Evolutionary conservation across 2,113 vertebrate species (phyloP).

Genomic region (Electrona antarctica): DNA sequence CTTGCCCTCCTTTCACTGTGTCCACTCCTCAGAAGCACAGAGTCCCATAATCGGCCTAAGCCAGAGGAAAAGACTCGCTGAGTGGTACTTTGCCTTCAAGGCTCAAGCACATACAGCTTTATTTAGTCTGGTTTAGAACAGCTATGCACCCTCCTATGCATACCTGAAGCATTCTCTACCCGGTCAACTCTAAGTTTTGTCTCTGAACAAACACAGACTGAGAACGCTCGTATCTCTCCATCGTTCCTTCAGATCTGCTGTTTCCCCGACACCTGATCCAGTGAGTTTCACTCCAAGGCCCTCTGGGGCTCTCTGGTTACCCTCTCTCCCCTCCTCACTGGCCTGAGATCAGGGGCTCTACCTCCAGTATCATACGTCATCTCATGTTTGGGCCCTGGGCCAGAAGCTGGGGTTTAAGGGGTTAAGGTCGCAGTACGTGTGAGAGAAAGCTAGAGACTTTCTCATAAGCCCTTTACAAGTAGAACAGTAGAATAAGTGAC

Average conservation of each 20-base stretch:
- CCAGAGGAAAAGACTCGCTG: not conserved
- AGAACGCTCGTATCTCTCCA: conserved; percentile 28
- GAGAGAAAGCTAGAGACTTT: conserved; percentile 34
- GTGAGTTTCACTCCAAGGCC: conserved; percentile 44
- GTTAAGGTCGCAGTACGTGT: conserved; percentile 1
- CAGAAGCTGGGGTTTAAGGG: conserved; percentile 28
- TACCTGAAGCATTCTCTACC: conserved; percentile 6
- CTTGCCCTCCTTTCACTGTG: conserved; percentile 3
- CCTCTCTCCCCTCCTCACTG: not conserved
- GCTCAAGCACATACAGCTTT: not conserved
- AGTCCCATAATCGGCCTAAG: not conserved
- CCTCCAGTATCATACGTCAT: not conserved
- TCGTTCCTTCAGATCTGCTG: conserved; percentile 24
- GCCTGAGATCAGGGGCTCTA: conserved; percentile 21
- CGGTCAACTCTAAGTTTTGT: not conserved
- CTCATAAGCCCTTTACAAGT: conserved; percentile 44
- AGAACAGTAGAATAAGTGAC: not conserved
- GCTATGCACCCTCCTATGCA: not conserved
- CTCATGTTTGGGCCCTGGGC: conserved; percentile 12
- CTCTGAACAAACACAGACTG: conserved; percentile 1
- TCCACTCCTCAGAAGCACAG: conserved; percentile 5
- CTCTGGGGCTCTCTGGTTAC: conserved; percentile 62
- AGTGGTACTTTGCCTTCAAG: not conserved
- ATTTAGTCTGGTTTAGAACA: not conserved
- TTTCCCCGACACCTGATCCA: conserved; percentile 62